phyloP scores from a whole-genome alignment of 1,140 invertebrate genomes.

The Meloidogyne exigua region DNA sequence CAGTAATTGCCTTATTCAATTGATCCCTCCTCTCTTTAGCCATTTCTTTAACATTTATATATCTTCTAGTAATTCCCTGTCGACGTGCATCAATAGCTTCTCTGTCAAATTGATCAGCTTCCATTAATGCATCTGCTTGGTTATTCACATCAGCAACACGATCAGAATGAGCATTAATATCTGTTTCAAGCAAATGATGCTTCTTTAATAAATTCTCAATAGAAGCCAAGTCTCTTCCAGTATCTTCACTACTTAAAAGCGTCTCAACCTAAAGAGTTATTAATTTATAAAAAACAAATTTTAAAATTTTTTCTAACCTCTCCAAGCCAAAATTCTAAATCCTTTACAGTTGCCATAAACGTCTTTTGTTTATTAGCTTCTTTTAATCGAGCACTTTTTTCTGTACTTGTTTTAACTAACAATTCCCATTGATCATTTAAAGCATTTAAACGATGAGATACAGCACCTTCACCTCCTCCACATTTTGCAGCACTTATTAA shows the following conservation, averaged over 20 bases:
- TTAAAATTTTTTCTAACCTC: slow-evolving; percentile 71
- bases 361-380: slow-evolving; percentile 97
- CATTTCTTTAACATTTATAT: slow-evolving; percentile 69
- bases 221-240: slow-evolving; percentile 93
- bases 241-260: slow-evolving; percentile 87
- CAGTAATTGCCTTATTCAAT: slow-evolving; percentile 87
- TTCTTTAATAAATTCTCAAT: slow-evolving; percentile 97
- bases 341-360: slow-evolving; percentile 98
- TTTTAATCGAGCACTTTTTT: slow-evolving; percentile 85
- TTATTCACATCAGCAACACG: slow-evolving; percentile 85
- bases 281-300: not conserved
- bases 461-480: slow-evolving; percentile 67
- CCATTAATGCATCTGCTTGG: slow-evolving; percentile 87
- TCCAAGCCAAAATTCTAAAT: slow-evolving; percentile 98
- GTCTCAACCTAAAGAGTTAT: slow-evolving; percentile 72
- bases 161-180: slow-evolving; percentile 86
- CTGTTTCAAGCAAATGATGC: slow-evolving; percentile 73
- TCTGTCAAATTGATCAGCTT: slow-evolving; percentile 89
- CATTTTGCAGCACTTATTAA: slow-evolving; percentile 73
- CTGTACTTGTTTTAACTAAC: slow-evolving; percentile 91
- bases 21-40: slow-evolving; percentile 75
- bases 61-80: slow-evolving; percentile 84
- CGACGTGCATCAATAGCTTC: slow-evolving; percentile 87
- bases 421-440: slow-evolving; percentile 98
- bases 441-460: slow-evolving; percentile 76